phyloP scores from a whole-genome alignment of 2,888 invertebrate species.

The Stramonita haemastoma region DNA sequence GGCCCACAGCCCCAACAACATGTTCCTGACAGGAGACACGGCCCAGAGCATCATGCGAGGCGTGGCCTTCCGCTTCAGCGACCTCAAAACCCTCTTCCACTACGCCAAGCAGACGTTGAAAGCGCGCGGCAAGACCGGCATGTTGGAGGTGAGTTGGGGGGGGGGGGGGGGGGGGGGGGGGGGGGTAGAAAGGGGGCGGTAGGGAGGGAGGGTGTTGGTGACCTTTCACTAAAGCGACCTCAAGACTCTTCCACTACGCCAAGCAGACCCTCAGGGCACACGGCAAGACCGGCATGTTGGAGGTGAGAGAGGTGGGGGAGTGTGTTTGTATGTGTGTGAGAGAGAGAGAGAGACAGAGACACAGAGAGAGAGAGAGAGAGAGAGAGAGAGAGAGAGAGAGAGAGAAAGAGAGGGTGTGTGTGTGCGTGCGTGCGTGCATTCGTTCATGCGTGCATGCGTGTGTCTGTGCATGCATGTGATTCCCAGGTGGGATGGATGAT shows the following conservation, averaged over 20 bases:
- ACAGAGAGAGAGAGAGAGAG: not conserved
- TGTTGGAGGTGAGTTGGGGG: slow-evolving; percentile 34
- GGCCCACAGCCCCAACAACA: slow-evolving; percentile 70
- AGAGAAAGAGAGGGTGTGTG: no score
- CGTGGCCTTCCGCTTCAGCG: slow-evolving; percentile 70
- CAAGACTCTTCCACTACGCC: slow-evolving; percentile 67
- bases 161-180: not conserved
- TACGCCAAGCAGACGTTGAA: slow-evolving; percentile 62
- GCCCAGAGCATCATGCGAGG: slow-evolving; percentile 75
- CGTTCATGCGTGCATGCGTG: no score
- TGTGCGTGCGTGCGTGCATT: no score
- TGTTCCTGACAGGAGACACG: slow-evolving; percentile 73
- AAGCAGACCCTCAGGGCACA: slow-evolving; percentile 55
- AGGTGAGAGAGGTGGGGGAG: no score
- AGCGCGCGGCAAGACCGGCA: slow-evolving; percentile 46
- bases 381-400: not conserved
- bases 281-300: slow-evolving; percentile 28
- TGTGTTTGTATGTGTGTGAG: not conserved
- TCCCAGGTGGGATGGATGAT: no score
- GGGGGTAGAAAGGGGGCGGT: no score
- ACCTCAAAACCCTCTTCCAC: slow-evolving; percentile 67
- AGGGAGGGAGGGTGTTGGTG: slow-evolving; percentile 42
- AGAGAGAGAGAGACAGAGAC: not conserved
- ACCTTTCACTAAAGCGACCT: slow-evolving; percentile 71
- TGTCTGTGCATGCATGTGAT: no score